These are phyloP conservation scores for Tetanocera ferruginea DNA, from an alignment of 2,888 invertebrate species.

Conservation along the genomic window DNA sequence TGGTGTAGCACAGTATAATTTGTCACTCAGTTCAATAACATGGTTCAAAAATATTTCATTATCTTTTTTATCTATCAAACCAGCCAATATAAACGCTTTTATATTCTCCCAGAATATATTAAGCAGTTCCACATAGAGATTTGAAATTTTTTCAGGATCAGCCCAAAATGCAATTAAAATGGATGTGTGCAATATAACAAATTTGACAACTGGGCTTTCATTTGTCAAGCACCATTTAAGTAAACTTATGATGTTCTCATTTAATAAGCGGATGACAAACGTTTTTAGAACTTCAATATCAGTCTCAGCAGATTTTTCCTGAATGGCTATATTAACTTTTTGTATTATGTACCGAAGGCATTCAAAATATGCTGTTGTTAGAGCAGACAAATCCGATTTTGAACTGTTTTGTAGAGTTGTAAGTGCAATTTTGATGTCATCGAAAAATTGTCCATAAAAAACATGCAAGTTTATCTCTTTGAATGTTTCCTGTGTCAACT, in stretches of 20 bases:
- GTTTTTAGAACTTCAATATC: constrained; percentile 34
- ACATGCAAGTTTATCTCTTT: constrained; percentile 61
- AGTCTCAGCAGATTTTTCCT: constrained; percentile 14
- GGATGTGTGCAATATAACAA: constrained; percentile 71
- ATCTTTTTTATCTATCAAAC: constrained; percentile 52
- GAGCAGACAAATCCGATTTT: constrained; percentile 77
- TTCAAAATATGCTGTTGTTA: constrained; percentile 80
- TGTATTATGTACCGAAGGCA: constrained; percentile 78
- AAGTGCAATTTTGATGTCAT: constrained; percentile 76
- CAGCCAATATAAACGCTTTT: constrained; percentile 55
- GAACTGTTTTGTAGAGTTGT: constrained; percentile 44
- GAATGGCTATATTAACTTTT: constrained; percentile 68
- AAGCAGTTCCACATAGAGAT: constrained; percentile 56
- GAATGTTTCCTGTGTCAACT: constrained; percentile 68
- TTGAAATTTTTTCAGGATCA: constrained; percentile 64
- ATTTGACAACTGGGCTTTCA: constrained; percentile 64
- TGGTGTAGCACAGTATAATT: constrained; percentile 61
- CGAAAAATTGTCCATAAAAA: constrained; percentile 79
- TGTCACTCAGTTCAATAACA: constrained; percentile 69
- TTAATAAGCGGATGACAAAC: constrained; percentile 52
- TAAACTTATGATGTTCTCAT: constrained; percentile 57
- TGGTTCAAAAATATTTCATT: constrained; percentile 63
- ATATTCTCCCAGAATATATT: constrained; percentile 63
- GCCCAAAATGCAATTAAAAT: constrained; percentile 74
- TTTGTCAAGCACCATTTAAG: constrained; percentile 68